Percentiles rank a stretch among this genome's conserved stretches.
phyloP scores from a whole-genome alignment of 1,140 invertebrate genomes.

The Arion vulgaris region DNA sequence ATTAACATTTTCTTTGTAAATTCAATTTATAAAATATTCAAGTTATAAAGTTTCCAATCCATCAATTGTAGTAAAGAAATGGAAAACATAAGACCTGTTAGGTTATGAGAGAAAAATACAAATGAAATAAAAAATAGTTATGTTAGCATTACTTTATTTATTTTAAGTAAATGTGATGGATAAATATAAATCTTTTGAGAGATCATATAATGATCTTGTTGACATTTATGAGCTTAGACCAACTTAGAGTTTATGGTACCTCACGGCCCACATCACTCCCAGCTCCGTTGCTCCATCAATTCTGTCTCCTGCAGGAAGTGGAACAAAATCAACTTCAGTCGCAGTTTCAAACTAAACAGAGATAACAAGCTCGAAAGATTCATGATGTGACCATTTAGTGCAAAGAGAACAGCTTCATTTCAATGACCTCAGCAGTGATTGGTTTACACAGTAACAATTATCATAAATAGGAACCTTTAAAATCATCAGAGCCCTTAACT shows the following conservation, averaged over 20 bases:
- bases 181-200: slow-evolving; percentile 36
- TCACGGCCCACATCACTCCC: slow-evolving; percentile 57
- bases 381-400: slow-evolving; percentile 7
- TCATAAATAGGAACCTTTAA: background rate
- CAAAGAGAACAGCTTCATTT: slow-evolving; percentile 2
- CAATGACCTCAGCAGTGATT: background rate
- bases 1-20: background rate
- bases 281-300: slow-evolving; percentile 63
- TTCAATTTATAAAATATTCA: slow-evolving; percentile 4
- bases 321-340: slow-evolving; percentile 60
- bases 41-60: slow-evolving; percentile 27
- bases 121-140: background rate
- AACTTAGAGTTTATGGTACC: slow-evolving; percentile 52
- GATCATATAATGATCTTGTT: slow-evolving; percentile 10
- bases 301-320: slow-evolving; percentile 64
- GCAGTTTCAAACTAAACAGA: slow-evolving; percentile 38
- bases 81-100: slow-evolving; percentile 13
- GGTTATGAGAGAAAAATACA: slow-evolving; percentile 1
- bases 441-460: background rate
- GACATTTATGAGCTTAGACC: slow-evolving; percentile 38
- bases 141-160: slow-evolving; percentile 5
- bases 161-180: slow-evolving; percentile 3
- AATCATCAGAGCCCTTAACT: background rate
- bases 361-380: slow-evolving; percentile 9
- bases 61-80: slow-evolving; percentile 12